phyloP scores from a whole-genome alignment of 2,888 invertebrate genomes.

The Rhopalosiphum nymphaeae region DNA sequence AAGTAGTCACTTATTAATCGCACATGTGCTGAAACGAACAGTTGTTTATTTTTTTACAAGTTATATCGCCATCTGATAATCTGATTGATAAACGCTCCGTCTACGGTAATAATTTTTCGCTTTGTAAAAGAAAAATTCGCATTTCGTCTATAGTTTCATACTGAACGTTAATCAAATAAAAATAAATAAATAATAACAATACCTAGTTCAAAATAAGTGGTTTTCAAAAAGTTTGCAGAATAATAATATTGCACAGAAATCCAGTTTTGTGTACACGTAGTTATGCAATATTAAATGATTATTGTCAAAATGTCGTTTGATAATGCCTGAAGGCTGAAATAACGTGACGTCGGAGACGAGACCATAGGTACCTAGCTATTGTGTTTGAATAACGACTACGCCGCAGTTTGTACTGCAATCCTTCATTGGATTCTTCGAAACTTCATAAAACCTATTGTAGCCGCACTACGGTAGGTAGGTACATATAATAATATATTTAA shows the following conservation, averaged over 20 bases:
- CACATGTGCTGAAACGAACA: not conserved
- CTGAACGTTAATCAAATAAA: not conserved
- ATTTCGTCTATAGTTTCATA: not conserved
- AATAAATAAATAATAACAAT: no score
- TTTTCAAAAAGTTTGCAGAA: not conserved
- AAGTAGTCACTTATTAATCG: not conserved
- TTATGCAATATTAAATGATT: not conserved
- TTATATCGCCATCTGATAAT: not conserved
- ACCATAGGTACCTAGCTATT: not conserved
- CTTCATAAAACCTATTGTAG: not conserved
- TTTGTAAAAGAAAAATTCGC: not conserved
- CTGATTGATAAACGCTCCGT: not conserved
- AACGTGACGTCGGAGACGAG: not conserved
- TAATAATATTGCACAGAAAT: not conserved
- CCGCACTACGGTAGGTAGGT: not conserved
- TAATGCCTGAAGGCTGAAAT: not conserved
- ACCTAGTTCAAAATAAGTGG: not conserved
- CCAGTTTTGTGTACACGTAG: not conserved
- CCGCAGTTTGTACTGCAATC: not conserved
- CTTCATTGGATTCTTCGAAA: not conserved
- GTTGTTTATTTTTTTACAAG: not conserved
- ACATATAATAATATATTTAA: not conserved
- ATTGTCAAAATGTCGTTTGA: not conserved
- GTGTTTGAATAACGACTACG: not conserved
- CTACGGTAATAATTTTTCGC: not conserved